Evolutionary conservation across 1,140 invertebrate genomes (phyloP), one percentile per base, ranked within the genome.

Genomic region (Trichoplusia ni): DNA sequence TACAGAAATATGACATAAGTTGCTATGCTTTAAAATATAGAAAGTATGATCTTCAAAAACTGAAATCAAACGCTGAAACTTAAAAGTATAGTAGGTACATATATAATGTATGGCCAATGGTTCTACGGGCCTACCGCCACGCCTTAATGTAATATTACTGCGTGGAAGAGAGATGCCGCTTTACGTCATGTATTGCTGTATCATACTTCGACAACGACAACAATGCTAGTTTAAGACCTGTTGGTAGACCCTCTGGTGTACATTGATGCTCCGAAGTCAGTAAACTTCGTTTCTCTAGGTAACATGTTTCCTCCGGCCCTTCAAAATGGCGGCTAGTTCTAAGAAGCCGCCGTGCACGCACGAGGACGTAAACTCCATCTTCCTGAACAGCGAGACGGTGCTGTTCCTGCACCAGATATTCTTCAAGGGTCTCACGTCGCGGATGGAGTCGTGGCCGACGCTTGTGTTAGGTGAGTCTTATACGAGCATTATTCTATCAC

Each of bases 381-480:
- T 98, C 90, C 91, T 99, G 23, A 99, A 99, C 90, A 96, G 96
- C 77, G 97, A 99, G 90, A 98, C 97, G 0, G 94, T 99, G 38
- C 91, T 99, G 69, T 99, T 99, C 89, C 92, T 98, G 1, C 97
- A 99, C 91, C 97, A 98, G 89, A 98, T 98, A 66, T 98, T 98
- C 87, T 92, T 98, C 67, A 98, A 98, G 89, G 97, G 97, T n/a
- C 92, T 98, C 2, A 96, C 95, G 2, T 96, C 97, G 2, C 92
- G 97, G 60, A 95, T 98, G 93, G 97, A 98, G 88, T 97, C 94
- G 65, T 98, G 97, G 97, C 97, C 97, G 16, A 97, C 96, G 3
- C 91, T 97, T 56, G 95, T 97, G 71, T 92, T 97, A 86, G 96
- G 96, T 96, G 92, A 87, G 81, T 65, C 46, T 53, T 11, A 40